These are phyloP conservation scores for Podarcis siculus DNA, from an alignment of 2,797 vertebrate genomes.

Conservation along the genomic window DNA sequence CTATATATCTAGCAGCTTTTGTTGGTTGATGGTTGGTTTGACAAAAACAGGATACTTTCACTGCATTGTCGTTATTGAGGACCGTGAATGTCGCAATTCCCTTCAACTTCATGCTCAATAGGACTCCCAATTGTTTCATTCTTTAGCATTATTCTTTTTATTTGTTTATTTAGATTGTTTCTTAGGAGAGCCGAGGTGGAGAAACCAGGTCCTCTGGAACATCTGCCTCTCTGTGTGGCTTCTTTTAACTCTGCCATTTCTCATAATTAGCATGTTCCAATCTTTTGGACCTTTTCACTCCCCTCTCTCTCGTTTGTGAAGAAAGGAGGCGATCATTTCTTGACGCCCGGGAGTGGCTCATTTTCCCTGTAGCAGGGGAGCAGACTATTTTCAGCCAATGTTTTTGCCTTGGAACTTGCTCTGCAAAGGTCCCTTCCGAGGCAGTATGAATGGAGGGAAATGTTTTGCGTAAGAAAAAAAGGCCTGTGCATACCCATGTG, in stretches of 20 bases:
- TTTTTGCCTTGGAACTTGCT: neutral
- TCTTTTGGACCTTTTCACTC: neutral
- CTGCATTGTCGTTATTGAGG: no score
- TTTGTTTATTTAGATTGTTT: no score
- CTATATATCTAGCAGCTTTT: no score
- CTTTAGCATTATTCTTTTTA: no score
- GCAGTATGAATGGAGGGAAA: neutral
- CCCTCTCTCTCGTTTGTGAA: neutral
- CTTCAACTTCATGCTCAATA: neutral
- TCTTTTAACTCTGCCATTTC: neutral
- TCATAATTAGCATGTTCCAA: neutral
- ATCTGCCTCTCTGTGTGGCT: neutral
- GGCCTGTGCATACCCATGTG: neutral
- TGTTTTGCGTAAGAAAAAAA: neutral
- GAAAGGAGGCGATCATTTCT: neutral
- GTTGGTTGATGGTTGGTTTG: no score
- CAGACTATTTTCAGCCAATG: neutral
- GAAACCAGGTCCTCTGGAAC: neutral
- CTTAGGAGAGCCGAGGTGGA: neutral
- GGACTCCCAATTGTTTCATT: no score
- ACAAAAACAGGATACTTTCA: no score
- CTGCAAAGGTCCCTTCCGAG: neutral
- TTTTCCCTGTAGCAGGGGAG: neutral
- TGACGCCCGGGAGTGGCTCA: neutral
- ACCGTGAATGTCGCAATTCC: neutral